Conservation (phyloP, 2,113 vertebrate genomes). For the Grus americana region DNA sequence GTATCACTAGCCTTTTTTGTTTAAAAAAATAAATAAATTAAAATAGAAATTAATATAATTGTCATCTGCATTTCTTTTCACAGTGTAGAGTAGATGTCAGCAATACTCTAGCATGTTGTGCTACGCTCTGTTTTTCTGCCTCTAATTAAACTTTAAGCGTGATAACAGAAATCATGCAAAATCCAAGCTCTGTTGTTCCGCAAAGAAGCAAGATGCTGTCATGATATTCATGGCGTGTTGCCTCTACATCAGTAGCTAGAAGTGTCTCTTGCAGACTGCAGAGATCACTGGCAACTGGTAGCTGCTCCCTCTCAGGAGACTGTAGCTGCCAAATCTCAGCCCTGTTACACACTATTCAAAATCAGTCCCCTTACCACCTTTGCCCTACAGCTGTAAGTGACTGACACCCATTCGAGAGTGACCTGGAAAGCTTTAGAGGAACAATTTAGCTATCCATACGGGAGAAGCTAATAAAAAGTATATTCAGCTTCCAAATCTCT, state of each 20-base stretch:
- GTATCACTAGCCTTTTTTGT: background rate
- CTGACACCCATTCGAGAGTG: background rate
- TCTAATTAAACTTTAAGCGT: background rate
- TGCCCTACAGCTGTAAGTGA: background rate
- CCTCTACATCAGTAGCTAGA: background rate
- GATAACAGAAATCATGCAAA: background rate
- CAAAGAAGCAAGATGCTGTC: background rate
- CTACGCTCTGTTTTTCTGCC: background rate
- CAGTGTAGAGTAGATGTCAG: background rate
- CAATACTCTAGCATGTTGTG: background rate
- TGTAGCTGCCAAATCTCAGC: background rate
- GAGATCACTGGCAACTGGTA: background rate
- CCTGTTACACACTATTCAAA: rapidly evolving
- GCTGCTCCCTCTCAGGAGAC: background rate
- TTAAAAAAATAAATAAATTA: background rate
- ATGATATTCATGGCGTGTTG: rapidly evolving
- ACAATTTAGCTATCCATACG: background rate
- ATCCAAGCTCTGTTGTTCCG: background rate
- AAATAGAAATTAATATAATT: background rate
- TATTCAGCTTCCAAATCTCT: background rate
- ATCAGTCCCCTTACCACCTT: background rate
- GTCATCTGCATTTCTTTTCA: background rate
- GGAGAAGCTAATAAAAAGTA: background rate
- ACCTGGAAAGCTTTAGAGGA: background rate
- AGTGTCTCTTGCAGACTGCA: background rate